phyloP scores from a whole-genome alignment of 2,113 vertebrate genomes.

The Gyps fulvus region DNA sequence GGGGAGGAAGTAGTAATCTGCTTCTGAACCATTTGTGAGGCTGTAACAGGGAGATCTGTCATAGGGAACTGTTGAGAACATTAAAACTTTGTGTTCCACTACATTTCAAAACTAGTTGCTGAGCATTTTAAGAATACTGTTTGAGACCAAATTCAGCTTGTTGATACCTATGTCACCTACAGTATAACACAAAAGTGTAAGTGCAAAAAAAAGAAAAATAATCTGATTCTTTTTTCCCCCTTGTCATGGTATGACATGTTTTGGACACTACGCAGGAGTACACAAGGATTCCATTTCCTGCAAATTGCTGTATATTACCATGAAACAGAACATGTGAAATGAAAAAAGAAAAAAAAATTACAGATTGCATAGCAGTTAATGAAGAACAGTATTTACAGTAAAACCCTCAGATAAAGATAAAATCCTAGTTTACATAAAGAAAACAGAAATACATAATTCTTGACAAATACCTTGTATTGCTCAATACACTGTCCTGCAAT shows the following conservation, averaged over 20 bases:
- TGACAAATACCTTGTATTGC: neutral
- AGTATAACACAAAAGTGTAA: neutral
- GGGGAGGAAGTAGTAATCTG: neutral
- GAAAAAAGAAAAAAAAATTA: neutral
- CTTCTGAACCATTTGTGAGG: neutral
- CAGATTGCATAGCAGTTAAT: neutral
- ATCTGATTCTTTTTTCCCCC: neutral
- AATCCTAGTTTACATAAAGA: neutral
- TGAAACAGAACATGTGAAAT: neutral
- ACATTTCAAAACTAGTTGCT: neutral
- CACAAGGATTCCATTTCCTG: neutral
- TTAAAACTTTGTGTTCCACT: neutral
- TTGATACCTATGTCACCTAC: neutral
- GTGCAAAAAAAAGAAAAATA: neutral
- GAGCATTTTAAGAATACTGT: neutral
- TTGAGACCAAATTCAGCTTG: neutral
- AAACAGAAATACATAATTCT: neutral
- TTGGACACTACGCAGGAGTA: neutral
- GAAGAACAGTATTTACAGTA: neutral
- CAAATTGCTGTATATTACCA: neutral
- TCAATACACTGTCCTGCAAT: neutral
- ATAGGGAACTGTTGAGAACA: neutral
- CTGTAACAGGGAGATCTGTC: neutral
- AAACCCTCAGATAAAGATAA: neutral
- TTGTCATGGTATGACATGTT: neutral